Conservation (phyloP, 1,140 invertebrate species). For the Drosophila teissieri region DNA sequence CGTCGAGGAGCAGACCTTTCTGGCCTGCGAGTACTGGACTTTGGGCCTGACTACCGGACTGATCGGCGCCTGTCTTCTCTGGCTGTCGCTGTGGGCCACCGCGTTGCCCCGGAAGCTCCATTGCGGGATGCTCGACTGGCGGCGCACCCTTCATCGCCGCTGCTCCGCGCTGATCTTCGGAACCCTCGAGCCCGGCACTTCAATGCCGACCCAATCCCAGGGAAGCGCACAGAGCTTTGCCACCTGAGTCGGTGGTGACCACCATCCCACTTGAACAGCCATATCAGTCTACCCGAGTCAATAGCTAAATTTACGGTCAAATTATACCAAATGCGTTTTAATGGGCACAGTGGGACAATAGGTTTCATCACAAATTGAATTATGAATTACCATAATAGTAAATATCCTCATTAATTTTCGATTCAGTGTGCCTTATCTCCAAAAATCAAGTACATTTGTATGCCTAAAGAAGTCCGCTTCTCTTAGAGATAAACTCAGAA, state of each 20-base stretch:
- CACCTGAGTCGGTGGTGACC: neutral
- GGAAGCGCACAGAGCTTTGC: constrained; percentile 10
- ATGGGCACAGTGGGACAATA: neutral
- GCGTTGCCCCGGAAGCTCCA: constrained; percentile 37
- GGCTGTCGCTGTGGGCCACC: constrained; percentile 57
- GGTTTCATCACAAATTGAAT: neutral
- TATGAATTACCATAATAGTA: neutral
- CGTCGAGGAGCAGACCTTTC: constrained; percentile 49
- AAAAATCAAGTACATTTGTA: no score
- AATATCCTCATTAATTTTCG: neutral
- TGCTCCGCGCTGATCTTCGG: neutral
- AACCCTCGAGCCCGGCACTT: neutral
- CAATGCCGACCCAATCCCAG: neutral
- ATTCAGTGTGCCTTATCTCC: neutral
- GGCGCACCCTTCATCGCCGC: neutral
- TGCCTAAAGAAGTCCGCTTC: no score
- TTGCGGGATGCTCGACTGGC: constrained; percentile 11
- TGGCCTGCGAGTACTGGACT: constrained; percentile 55
- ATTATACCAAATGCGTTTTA: constrained; percentile 17
- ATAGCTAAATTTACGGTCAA: constrained; percentile 36
- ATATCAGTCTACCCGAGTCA: constrained; percentile 7
- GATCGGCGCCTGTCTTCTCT: constrained; percentile 60
- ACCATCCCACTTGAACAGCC: neutral
- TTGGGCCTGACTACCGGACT: constrained; percentile 44
- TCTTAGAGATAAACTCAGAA: no score